Percentiles rank a stretch among this genome's conserved stretches.
Evolutionary conservation across 2,797 vertebrate genomes (phyloP).

Genomic region (Sebastes wilsoni): DNA sequence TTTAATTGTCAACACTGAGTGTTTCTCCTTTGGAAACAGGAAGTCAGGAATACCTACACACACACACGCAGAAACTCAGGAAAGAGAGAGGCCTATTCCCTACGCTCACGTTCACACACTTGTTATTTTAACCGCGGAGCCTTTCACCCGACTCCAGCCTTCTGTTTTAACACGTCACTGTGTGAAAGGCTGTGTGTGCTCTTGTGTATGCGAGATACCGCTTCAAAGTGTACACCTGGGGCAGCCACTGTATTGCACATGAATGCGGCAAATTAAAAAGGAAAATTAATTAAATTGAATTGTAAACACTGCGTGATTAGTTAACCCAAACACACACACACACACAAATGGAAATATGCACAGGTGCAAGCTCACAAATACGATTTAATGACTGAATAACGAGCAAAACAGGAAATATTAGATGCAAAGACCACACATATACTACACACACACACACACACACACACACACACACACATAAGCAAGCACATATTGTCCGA

Average conservation of each 20-base stretch:
- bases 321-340: constrained; percentile 25
- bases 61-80: not conserved
- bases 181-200: constrained; percentile 9
- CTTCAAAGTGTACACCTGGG: constrained; percentile 72
- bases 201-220: constrained; percentile 7
- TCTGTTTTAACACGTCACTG: constrained; percentile 20
- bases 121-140: constrained; percentile 36
- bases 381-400: constrained; percentile 41
- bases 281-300: constrained; percentile 55
- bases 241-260: constrained; percentile 39
- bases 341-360: constrained; percentile 21
- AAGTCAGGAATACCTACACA: constrained; percentile 31
- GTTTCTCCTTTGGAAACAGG: constrained; percentile 16
- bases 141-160: constrained; percentile 32
- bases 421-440: not conserved
- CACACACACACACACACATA: not conserved
- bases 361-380: constrained; percentile 62
- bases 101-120: constrained; percentile 21
- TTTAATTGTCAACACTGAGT: not conserved
- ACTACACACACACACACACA: not conserved
- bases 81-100: constrained; percentile 6
- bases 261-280: constrained; percentile 65
- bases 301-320: constrained; percentile 52
- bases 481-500: not conserved
- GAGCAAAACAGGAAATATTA: not conserved